Conservation (phyloP, 2,113 vertebrate genomes). For the Ageneiosus marmoratus region DNA sequence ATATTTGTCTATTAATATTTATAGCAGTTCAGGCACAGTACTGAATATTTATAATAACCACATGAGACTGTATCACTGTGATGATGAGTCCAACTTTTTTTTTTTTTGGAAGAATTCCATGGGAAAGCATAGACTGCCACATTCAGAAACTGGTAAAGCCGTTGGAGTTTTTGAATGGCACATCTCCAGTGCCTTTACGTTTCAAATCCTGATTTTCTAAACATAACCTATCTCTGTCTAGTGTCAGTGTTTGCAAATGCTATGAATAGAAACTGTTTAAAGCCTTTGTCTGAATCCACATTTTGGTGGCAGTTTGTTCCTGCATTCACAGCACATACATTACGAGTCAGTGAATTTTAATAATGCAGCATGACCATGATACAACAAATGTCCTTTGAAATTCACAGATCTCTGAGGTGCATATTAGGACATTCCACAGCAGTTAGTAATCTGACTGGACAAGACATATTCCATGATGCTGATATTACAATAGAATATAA, state of each 20-base stretch:
- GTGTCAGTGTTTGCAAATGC: not conserved
- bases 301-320: not conserved
- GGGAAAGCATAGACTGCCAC: not conserved
- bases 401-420: not conserved
- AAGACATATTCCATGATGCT: too few relatives aligned
- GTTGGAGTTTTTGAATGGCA: not conserved
- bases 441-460: too few relatives aligned
- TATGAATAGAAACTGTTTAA: not conserved
- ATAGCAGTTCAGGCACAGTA: conserved; percentile 43
- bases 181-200: not conserved
- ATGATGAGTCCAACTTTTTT: not conserved
- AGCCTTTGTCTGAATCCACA: not conserved
- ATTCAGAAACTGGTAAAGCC: not conserved
- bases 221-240: not conserved
- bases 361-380: not conserved
- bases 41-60: conserved; percentile 51
- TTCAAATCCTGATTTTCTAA: not conserved
- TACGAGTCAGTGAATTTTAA: not conserved
- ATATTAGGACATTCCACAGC: not conserved
- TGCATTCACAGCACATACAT: not conserved
- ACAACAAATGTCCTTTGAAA: not conserved
- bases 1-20: conserved; percentile 55
- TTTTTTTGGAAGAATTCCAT: conserved; percentile 5
- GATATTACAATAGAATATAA: too few relatives aligned
- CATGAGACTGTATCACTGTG: conserved; percentile 23